Conservation (phyloP, 2,113 vertebrate genomes). For the Salminus brasiliensis region DNA sequence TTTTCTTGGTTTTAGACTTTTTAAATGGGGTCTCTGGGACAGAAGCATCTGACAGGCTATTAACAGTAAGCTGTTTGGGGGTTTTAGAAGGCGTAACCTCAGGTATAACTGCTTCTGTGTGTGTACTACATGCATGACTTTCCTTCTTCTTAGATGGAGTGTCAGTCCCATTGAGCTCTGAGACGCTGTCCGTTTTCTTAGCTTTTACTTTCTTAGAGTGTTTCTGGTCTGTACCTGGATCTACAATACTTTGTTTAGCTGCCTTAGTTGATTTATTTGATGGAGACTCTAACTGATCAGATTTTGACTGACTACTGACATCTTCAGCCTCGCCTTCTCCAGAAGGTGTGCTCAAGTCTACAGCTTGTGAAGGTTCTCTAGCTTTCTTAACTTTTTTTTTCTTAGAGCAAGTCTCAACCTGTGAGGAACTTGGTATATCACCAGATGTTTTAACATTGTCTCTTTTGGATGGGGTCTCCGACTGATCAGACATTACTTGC, state of each 20-base stretch:
- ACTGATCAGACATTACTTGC: neutral
- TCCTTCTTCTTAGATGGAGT: neutral
- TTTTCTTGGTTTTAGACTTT: conserved; percentile 38
- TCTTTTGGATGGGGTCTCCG: neutral
- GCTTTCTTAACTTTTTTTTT: conserved; percentile 1
- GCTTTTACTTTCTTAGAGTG: conserved; percentile 26
- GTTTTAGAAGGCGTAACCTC: conserved; percentile 10
- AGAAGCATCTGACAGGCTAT: neutral
- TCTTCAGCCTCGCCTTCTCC: neutral
- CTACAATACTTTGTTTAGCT: neutral
- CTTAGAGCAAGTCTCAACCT: neutral
- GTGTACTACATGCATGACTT: neutral
- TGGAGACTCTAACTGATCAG: neutral
- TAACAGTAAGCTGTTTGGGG: neutral
- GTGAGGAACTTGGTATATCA: neutral
- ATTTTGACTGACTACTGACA: neutral
- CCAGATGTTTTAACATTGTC: neutral
- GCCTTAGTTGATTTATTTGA: conserved; percentile 16
- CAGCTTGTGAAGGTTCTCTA: neutral
- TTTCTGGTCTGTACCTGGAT: neutral
- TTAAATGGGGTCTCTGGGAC: conserved; percentile 31
- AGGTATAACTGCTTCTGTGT: neutral
- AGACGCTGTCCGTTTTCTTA: neutral
- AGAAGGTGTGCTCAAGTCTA: neutral
- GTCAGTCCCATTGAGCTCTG: neutral